phyloP scores from a whole-genome alignment of 2,113 vertebrate species.

The Sciurus niger region DNA sequence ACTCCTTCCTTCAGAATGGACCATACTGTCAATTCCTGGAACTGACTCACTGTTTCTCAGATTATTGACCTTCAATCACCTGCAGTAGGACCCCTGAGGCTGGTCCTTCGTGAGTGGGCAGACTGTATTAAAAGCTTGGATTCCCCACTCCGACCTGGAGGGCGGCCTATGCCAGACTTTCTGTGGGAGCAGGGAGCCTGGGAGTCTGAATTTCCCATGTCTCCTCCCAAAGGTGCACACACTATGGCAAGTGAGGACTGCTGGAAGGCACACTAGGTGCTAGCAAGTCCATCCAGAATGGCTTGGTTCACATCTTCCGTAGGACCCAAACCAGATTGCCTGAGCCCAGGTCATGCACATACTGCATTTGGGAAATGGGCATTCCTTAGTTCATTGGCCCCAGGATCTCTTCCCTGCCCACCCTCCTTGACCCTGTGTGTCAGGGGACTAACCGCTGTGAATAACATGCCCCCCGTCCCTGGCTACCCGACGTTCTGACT shows the following conservation, averaged over 20 bases:
- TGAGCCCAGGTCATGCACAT: fast-evolving
- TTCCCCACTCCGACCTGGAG: background rate
- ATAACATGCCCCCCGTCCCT: background rate
- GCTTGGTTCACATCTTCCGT: fast-evolving
- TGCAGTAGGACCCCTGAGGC: background rate
- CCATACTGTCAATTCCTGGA: background rate
- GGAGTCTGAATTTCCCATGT: background rate
- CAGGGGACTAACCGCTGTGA: background rate
- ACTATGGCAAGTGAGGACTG: background rate
- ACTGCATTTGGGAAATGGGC: background rate
- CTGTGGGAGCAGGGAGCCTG: background rate
- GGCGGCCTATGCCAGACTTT: too few species aligned
- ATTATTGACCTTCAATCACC: background rate
- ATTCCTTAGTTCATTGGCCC: fast-evolving
- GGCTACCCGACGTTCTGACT: background rate
- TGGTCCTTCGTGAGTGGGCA: background rate
- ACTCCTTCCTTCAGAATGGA: background rate
- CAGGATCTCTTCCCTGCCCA: background rate
- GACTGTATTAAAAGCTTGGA: background rate
- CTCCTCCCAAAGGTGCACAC: background rate
- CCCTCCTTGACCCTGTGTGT: background rate
- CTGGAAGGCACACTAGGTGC: fast-evolving
- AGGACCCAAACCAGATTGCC: fast-evolving
- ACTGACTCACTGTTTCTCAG: background rate
- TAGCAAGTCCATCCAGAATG: background rate